Evolutionary conservation across 2,888 invertebrate genomes (phyloP), one percentile per base, ranked within the genome.

Genomic region (Ornithoptera priamus): DNA sequence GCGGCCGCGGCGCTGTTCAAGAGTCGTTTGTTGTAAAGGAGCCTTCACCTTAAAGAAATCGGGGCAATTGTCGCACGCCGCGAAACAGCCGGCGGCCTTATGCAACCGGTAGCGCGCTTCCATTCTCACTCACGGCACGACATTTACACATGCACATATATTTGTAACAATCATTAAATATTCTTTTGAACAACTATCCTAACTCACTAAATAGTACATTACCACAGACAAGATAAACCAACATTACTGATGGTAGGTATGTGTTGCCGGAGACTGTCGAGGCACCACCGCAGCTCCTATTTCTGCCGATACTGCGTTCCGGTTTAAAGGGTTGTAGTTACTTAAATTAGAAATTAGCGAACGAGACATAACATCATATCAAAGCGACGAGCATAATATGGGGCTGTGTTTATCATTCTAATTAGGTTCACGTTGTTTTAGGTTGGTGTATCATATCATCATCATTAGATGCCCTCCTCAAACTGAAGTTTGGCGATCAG

Each of bases 41-140:
- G 62, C 78, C 78, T 78, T 78, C 78, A 78, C 78, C 78, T 78
- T 78, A 78, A 76, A 76, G 76, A 76, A 78, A 78, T 75, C 78
- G 78, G 78, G 78, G 73, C 78, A 75, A 76, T 76, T 76, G 77
- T 76, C 74, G 72, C 75, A 69, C 69, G 39, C 69, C 68, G 69
- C 60, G 56, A 62, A 62, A 67, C 62, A 62, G 20, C 65, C 65
- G 65, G 60, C 20, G 39, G 50, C 62, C 69, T 69, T 69, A 65
- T 69, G 69, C 69, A 69, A 69, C 46, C 20, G 24, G 24, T 15
- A 4, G n/a, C 65, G 62, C 50, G 62, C n/a, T 22, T 62, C 65
- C 69, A 30, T 69, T 65, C 24, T 7, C n/a, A 57, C 59, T 17
- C 20, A 62, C 69, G 69, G 36, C 12, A 69, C 65, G 69, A 58